Evolutionary conservation across 2,113 vertebrate species (phyloP), one percentile per base, ranked within the genome.

Genomic region (Colossoma macropomum): DNA sequence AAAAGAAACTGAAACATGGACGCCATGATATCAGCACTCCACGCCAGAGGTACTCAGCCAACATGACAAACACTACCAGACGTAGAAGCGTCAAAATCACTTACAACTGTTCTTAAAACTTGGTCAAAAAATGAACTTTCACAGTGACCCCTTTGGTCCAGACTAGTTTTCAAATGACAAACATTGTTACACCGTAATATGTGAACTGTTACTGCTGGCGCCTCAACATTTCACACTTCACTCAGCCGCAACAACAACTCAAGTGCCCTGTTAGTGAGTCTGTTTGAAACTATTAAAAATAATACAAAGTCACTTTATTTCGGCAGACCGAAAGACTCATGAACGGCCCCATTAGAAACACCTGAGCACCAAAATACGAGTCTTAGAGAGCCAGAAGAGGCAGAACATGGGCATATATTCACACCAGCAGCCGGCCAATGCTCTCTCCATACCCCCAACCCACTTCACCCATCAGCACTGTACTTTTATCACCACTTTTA

Each of bases 401-500:
- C 17, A 9, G 32, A 38, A 19, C 19, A 38, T 65, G 62, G 27
- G 17, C 63, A 32, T 11, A 50, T 27, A 25, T 52, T 19, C 27
- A 50, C 38, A 21, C 76, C 62, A 78, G 41, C 62, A 32, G 28
- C 92, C 93, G 16, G 65, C 32, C 65, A 34, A 21, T 34, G 65
- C 9, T n/a, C 66, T 38, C 66, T 38, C 50, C 50, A 17, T 7
- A 17, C 50, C 50, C 28, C 30, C 12, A 69, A 41, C 34, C 10
- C 66, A 34, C 17, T 41, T 69, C 32, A 38, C 23, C 68, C 27
- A 45, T 12, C 68, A 71, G 34, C 21, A 6, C 15, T 71, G n/a
- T 12, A 71, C 68, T 94, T 56, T 94, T 89, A 91, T 84, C 89
- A 91, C 90, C 84, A 94, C 93, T 94, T 93, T 90, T 86, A 89